phyloP scores from a whole-genome alignment of 2,113 vertebrate species.

The Corydoras maculifer region DNA sequence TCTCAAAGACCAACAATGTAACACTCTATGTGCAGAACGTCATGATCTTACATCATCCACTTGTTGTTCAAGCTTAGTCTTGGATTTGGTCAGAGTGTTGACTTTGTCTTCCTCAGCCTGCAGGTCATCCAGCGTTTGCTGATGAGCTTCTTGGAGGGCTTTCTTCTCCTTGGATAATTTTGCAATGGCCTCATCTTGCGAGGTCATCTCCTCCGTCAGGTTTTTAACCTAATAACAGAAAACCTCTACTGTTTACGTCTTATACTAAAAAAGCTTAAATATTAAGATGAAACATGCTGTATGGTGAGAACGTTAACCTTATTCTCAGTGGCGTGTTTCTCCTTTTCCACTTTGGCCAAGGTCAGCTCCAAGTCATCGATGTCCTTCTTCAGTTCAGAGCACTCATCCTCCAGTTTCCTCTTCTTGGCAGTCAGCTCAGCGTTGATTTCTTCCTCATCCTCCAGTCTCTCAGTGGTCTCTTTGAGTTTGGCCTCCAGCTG shows the following conservation, averaged over 20 bases:
- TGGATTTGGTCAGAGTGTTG: constrained; percentile 41
- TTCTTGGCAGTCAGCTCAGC: constrained; percentile 68
- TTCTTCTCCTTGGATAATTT: constrained; percentile 71
- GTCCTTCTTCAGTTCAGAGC: constrained; percentile 65
- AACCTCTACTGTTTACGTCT: no score
- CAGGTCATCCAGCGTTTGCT: constrained; percentile 56
- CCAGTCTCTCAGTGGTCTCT: constrained; percentile 61
- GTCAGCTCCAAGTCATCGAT: constrained; percentile 40
- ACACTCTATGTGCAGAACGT: no score
- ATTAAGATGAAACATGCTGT: no score
- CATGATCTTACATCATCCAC: constrained; percentile 31
- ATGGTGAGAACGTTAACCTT: not conserved
- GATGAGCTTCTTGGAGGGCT: constrained; percentile 48
- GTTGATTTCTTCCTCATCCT: constrained; percentile 71
- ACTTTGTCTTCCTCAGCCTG: constrained; percentile 59
- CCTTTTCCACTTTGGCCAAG: constrained; percentile 34
- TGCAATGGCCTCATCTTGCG: constrained; percentile 31
- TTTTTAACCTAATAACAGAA: constrained; percentile 30
- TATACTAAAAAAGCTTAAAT: no score
- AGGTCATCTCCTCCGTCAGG: constrained; percentile 37
- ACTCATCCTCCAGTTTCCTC: constrained; percentile 74
- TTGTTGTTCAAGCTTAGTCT: constrained; percentile 44
- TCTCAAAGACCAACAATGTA: not conserved
- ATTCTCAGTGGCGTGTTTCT: constrained; percentile 13
- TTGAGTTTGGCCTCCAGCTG: constrained; percentile 52